These are phyloP conservation scores for Drosophila picticornis DNA, from an alignment of 2,888 invertebrate species.

Conservation along the genomic window DNA sequence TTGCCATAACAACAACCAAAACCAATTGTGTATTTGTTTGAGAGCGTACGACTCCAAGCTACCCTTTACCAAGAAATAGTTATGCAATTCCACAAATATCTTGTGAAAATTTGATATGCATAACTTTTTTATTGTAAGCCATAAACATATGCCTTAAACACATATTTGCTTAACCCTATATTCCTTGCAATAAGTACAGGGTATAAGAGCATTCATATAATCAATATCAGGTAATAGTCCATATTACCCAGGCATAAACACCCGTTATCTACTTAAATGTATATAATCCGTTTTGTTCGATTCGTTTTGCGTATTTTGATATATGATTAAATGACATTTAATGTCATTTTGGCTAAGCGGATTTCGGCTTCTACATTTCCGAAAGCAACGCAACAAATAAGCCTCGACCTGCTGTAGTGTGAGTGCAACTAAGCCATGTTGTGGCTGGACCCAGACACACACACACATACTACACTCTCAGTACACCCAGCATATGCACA, in stretches of 20 bases:
- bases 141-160: not conserved
- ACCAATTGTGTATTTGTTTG: not conserved
- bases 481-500: not conserved
- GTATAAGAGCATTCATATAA: not conserved
- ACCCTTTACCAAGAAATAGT: not conserved
- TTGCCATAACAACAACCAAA: slow-evolving; percentile 7
- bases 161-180: not conserved
- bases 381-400: slow-evolving; percentile 28
- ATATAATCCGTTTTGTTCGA: slow-evolving; percentile 39
- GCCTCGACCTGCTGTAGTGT: slow-evolving; percentile 4
- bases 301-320: slow-evolving; percentile 28
- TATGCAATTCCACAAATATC: not conserved
- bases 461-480: not conserved
- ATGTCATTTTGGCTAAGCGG: slow-evolving; percentile 52
- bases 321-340: slow-evolving; percentile 41
- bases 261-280: slow-evolving; percentile 11
- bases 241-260: not conserved
- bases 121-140: not conserved
- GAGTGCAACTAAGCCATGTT: not conserved
- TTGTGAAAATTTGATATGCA: not conserved
- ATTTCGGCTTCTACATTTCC: slow-evolving; percentile 22
- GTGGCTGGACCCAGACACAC: not conserved
- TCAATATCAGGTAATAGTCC: not conserved
- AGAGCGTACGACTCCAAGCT: not conserved
- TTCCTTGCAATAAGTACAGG: not conserved